Base-by-base conservation (phyloP, 2,888 invertebrate species). In the Poecilobothrus nobilitatus region DNA sequence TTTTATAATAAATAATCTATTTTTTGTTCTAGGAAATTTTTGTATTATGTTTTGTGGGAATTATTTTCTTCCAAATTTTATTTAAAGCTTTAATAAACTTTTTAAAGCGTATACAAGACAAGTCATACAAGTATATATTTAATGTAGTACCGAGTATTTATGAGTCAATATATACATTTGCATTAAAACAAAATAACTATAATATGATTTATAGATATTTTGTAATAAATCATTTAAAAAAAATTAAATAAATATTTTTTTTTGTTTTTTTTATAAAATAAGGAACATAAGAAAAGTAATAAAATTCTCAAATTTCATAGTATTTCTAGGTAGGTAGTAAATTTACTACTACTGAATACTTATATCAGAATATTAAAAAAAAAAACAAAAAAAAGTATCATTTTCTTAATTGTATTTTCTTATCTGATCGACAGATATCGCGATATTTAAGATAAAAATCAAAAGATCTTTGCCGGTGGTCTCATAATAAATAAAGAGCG, bases 351-450 rank as follows among this genome's bases (percentile, higher is more conserved):
- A 53, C 53, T 53, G 53, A 53, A 53, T 53, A 53, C n/a, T 6
- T 12, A 53, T 18, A 53, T 8, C 8, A 37, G 8, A 37, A 37
- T 37, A 5, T 10, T 37, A 18, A 18, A 53, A 9, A 6, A 53
- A 53, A 53, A 53, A 18, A 53, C 15, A 53, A 18, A 53, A 53
- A 53, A 53, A 53, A 53, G 53, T 53, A 53, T 53, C 53, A 53
- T 53, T 53, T 53, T 53, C 53, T 53, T 53, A 53, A 53, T 53
- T 53, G 18, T 53, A 53, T 53, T 53, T 53, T n/a, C n/a, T 53
- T 53, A 53, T 53, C 53, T 53, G 53, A 53, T 53, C 53, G 53
- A 53, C 53, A 53, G 53, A 53, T 53, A 53, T 53, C 53, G 53
- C 53, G 18, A 53, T 53, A 18, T 18, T 53, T 53, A 53, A 53